Conservation (phyloP, 2,797 vertebrate species). For the Channa striata region DNA sequence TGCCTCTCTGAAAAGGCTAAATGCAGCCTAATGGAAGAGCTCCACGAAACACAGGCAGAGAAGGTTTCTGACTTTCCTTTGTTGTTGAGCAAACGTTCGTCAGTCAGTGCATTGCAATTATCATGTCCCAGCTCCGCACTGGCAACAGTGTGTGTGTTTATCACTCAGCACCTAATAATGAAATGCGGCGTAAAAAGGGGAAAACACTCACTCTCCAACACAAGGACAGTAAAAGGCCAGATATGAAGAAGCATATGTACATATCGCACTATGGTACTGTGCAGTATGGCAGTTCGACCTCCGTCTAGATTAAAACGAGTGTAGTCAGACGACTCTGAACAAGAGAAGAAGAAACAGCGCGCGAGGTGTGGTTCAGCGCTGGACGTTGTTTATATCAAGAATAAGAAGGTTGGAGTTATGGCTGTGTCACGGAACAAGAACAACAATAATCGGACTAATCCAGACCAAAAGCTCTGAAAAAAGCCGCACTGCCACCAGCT, state of each 20-base stretch:
- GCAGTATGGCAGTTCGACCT: constrained; percentile 4
- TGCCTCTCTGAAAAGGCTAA: constrained; percentile 5
- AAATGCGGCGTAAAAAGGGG: constrained; percentile 8
- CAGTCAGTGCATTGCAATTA: constrained; percentile 32
- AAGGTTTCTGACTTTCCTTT: neutral
- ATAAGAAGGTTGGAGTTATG: too few species aligned
- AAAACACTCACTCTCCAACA: constrained; percentile 7
- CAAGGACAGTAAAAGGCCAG: neutral
- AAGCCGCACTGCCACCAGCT: too few species aligned
- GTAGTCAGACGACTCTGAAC: too few species aligned
- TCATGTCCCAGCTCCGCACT: neutral
- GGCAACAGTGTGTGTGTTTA: constrained; percentile 2
- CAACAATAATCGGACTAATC: too few species aligned
- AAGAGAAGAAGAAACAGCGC: too few species aligned
- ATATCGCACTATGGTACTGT: constrained; percentile 8
- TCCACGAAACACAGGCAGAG: neutral
- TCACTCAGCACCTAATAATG: constrained; percentile 44
- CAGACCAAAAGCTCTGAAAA: too few species aligned
- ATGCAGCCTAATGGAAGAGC: constrained; percentile 6
- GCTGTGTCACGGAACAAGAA: too few species aligned
- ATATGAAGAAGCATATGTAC: neutral
- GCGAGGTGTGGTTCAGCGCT: too few species aligned
- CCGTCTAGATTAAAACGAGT: too few species aligned
- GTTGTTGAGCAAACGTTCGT: constrained; percentile 22
- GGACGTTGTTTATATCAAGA: too few species aligned